Evolutionary conservation across 2,113 vertebrate genomes (phyloP).

Genomic region (Ochotona curzoniae): DNA sequence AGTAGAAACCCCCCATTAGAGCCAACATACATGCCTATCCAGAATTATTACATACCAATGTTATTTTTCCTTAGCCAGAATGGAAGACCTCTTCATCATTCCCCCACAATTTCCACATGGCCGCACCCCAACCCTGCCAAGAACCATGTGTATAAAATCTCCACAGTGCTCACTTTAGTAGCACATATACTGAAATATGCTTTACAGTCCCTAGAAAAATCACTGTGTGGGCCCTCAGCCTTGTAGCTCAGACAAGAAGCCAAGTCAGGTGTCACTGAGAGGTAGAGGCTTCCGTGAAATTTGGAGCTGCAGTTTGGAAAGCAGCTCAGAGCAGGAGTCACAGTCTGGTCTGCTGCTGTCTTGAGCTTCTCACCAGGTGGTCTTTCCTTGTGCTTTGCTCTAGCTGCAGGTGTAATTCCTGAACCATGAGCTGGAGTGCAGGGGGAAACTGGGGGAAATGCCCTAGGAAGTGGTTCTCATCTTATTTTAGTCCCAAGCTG

Average conservation of each 20-base stretch:
- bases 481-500: not conserved
- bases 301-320: constrained; percentile 19
- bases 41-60: not conserved
- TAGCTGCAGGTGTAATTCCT: not conserved
- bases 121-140: not conserved
- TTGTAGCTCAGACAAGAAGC: not conserved
- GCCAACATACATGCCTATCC: not conserved
- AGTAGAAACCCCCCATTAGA: not conserved
- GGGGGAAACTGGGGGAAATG: not conserved
- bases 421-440: not conserved
- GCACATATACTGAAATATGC: not conserved
- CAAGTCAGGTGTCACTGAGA: not conserved
- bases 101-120: not conserved
- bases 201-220: constrained; percentile 35
- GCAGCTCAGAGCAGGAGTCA: constrained; percentile 25
- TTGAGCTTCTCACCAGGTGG: not conserved
- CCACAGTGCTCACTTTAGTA: too few species aligned
- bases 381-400: not conserved
- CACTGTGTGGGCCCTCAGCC: not conserved
- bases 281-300: not conserved
- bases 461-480: not conserved
- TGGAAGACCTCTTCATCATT: not conserved
- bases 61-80: not conserved
- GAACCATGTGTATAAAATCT: constrained; percentile 27
- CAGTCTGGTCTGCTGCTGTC: constrained; percentile 9